A percentile compares a stretch with the other conserved stretches of the same genome.
Conservation (phyloP, 2,113 vertebrate species). For the Leucoraja erinaceus region DNA sequence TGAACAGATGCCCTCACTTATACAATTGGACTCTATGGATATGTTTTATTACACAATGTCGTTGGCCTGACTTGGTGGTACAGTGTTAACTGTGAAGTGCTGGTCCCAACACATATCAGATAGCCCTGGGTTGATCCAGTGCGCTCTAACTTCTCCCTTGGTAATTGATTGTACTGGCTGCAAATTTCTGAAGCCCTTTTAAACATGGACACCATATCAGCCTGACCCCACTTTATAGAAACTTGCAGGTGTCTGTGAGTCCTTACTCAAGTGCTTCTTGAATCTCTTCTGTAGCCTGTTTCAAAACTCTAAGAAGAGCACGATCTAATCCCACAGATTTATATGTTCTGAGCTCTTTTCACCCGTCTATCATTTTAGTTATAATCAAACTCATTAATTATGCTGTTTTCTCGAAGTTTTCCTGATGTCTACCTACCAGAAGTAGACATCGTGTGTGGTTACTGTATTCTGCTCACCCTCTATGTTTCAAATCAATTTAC, state of each 20-base stretch:
- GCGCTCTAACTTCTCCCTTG: background rate
- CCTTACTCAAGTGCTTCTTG: background rate
- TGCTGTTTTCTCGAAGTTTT: background rate
- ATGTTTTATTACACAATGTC: too few relatives aligned
- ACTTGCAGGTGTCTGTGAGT: background rate
- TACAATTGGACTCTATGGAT: too few relatives aligned
- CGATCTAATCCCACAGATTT: background rate
- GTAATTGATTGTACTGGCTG: background rate
- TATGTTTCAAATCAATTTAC: background rate
- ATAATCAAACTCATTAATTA: conserved; percentile 2
- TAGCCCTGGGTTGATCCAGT: too few relatives aligned
- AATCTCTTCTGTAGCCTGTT: background rate
- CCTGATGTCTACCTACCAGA: background rate
- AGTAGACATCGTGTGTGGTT: background rate
- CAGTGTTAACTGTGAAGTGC: too few relatives aligned
- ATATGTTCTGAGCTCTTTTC: background rate
- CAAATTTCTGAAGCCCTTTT: background rate
- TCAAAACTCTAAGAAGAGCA: background rate
- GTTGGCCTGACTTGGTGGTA: too few relatives aligned
- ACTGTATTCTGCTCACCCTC: background rate
- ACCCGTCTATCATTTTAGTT: background rate
- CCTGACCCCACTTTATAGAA: background rate
- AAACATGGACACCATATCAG: background rate
- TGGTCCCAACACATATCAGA: too few relatives aligned
- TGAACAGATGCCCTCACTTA: too few relatives aligned